These are phyloP conservation scores for Vultur gryphus DNA, from an alignment of 2,797 vertebrate species.

Conservation along the genomic window DNA sequence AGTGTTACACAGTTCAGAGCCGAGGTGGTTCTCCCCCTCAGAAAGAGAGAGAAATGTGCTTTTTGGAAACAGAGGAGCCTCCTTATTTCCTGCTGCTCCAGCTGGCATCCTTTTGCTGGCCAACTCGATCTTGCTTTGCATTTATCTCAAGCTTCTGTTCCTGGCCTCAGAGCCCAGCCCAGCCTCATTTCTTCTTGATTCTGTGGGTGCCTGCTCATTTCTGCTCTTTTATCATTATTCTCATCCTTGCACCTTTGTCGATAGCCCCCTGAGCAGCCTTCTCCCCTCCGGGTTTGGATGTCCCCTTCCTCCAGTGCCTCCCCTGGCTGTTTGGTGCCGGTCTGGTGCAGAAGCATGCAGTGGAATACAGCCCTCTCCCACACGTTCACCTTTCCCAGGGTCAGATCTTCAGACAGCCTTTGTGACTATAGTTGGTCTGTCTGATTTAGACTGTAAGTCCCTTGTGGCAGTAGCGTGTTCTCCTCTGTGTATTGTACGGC, in stretches of 20 bases:
- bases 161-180: not conserved
- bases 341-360: not conserved
- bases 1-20: not conserved
- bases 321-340: not conserved
- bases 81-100: slow-evolving; percentile 53
- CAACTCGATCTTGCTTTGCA: not conserved
- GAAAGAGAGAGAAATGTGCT: not conserved
- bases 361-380: not conserved
- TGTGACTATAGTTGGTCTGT: slow-evolving; percentile 57
- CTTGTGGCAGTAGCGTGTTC: slow-evolving; percentile 57
- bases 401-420: slow-evolving; percentile 47
- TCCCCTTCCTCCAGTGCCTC: not conserved
- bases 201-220: not conserved
- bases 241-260: not conserved
- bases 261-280: not conserved
- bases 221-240: not conserved
- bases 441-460: slow-evolving; percentile 56
- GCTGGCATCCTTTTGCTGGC: slow-evolving; percentile 43
- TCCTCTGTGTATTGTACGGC: slow-evolving; percentile 56
- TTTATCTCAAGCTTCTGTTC: slow-evolving; percentile 32
- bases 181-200: not conserved
- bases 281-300: not conserved
- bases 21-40: not conserved
- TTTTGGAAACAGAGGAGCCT: slow-evolving; percentile 10
- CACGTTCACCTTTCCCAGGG: slow-evolving; percentile 59